These are phyloP conservation scores for Lagorchestes hirsutus DNA, from an alignment of 2,797 vertebrate species.

Conservation along the genomic window DNA sequence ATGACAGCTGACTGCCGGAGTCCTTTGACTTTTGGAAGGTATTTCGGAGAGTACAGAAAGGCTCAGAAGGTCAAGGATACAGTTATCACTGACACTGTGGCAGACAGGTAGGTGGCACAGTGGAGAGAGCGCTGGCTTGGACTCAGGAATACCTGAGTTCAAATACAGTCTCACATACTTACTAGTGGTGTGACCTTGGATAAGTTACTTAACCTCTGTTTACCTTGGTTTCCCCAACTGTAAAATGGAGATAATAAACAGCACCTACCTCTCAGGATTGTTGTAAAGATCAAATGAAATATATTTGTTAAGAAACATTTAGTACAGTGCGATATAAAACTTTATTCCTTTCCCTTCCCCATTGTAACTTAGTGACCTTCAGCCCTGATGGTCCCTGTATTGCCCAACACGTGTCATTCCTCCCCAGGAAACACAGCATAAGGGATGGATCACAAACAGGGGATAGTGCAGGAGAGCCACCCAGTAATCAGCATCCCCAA, in stretches of 20 bases:
- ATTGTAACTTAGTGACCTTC: background rate
- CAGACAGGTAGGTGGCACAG: background rate
- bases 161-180: background rate
- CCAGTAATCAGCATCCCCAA: background rate
- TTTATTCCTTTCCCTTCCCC: background rate
- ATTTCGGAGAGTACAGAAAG: background rate
- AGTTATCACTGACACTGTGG: background rate
- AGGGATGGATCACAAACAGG: background rate
- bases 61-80: background rate
- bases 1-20: background rate
- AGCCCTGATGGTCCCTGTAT: background rate
- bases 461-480: background rate
- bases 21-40: background rate
- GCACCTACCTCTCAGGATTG: background rate
- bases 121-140: background rate
- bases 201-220: background rate
- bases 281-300: background rate
- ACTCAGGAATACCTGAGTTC: background rate
- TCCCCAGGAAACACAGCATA: background rate
- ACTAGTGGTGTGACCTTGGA: background rate
- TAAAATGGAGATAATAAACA: background rate
- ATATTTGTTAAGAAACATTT: background rate
- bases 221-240: background rate
- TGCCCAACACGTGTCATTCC: too few relatives aligned
- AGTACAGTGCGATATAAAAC: too few relatives aligned